Percentiles rank a stretch among this genome's conserved stretches.
Evolutionary conservation across 2,797 vertebrate species (phyloP).

Genomic region (Synanceia verrucosa): DNA sequence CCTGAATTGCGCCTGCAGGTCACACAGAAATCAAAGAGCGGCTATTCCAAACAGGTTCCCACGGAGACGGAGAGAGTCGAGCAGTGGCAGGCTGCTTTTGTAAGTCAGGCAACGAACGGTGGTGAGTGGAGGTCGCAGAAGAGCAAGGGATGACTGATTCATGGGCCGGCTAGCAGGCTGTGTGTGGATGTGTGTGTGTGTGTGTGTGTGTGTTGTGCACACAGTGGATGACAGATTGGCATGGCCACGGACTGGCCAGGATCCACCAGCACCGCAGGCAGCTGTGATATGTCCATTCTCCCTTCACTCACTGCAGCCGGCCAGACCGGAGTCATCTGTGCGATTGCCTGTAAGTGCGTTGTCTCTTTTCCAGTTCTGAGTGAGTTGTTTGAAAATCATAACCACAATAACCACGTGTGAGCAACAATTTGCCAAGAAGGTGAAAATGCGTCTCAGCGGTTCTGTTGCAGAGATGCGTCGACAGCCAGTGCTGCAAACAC

Average conservation of each 20-base stretch:
- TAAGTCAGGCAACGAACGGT: constrained; percentile 58
- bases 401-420: constrained; percentile 20
- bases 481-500: constrained; percentile 18
- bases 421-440: constrained; percentile 48
- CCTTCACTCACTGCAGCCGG: constrained; percentile 56
- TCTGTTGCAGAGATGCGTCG: constrained; percentile 14
- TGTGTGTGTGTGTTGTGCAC: constrained; percentile 45
- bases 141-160: constrained; percentile 73
- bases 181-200: constrained; percentile 33
- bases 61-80: constrained; percentile 5
- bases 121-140: constrained; percentile 55
- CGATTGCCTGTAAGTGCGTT: constrained; percentile 30
- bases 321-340: constrained; percentile 42
- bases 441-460: constrained; percentile 41
- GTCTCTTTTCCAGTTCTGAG: constrained; percentile 23
- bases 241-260: constrained; percentile 66
- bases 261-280: constrained; percentile 69
- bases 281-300: constrained; percentile 66
- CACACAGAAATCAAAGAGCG: constrained; percentile 44
- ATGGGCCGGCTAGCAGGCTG: constrained; percentile 43
- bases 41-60: constrained; percentile 46
- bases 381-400: constrained; percentile 44
- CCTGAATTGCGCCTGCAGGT: constrained; percentile 19
- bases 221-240: constrained; percentile 73
- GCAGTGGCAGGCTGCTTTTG: constrained; percentile 52